Conservation (phyloP, 2,797 vertebrate species). For the Serranus cabrilla region DNA sequence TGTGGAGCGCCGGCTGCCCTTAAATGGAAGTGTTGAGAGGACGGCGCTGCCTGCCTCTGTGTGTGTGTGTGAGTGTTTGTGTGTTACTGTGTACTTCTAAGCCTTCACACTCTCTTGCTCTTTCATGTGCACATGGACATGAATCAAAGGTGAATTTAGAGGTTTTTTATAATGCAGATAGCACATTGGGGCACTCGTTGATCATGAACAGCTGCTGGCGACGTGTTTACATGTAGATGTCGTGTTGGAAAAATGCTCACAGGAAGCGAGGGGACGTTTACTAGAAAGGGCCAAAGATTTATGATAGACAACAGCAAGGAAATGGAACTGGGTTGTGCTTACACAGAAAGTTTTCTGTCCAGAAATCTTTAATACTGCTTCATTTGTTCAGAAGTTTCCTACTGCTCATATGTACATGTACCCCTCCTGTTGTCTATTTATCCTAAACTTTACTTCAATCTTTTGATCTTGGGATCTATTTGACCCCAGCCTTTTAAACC, state of each 20-base stretch:
- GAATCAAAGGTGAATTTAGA: slow-evolving; percentile 21
- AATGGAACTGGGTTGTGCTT: not conserved
- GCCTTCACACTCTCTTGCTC: slow-evolving; percentile 4
- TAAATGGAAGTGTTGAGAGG: slow-evolving; percentile 75
- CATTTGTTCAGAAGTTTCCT: not conserved
- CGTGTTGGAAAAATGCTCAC: slow-evolving; percentile 33
- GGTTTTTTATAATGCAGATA: not conserved
- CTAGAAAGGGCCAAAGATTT: slow-evolving; percentile 32
- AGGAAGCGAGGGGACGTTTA: slow-evolving; percentile 9
- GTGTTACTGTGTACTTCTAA: slow-evolving; percentile 17
- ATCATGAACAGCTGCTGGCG: slow-evolving; percentile 24
- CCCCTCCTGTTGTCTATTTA: no score
- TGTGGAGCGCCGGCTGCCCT: slow-evolving; percentile 56
- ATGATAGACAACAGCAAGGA: slow-evolving; percentile 2
- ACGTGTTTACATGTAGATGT: slow-evolving; percentile 23
- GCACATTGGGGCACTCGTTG: not conserved
- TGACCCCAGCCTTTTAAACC: no score
- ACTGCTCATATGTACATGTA: not conserved
- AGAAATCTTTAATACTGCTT: not conserved
- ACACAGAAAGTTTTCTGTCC: not conserved
- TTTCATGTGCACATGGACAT: slow-evolving; percentile 11
- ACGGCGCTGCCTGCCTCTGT: slow-evolving; percentile 3
- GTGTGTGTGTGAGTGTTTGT: slow-evolving; percentile 23
- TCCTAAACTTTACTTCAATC: no score
- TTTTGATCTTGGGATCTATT: no score